Evolutionary conservation across 2,113 vertebrate species (phyloP).

Genomic region (Zapus hudsonius): DNA sequence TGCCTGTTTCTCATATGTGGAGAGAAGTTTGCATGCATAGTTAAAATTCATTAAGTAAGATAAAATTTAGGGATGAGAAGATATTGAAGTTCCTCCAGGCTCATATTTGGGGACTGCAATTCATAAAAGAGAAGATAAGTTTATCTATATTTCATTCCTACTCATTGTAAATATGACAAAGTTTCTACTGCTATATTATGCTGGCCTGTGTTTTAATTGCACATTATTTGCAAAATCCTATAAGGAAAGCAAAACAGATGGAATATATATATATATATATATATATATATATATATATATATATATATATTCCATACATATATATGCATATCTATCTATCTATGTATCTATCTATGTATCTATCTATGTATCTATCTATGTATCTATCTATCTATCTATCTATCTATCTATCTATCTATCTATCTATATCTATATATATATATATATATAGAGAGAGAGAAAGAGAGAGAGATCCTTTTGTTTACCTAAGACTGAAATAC

Average conservation of each 20-base stretch:
- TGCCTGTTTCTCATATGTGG: not conserved
- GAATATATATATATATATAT: not conserved
- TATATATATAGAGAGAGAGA: too few species aligned
- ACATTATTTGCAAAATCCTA: not conserved
- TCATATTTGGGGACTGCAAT: not conserved
- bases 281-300: too few species aligned
- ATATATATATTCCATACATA: not conserved
- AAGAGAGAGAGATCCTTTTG: not conserved
- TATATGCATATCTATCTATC: too few species aligned
- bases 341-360: not conserved
- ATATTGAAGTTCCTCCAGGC: not conserved
- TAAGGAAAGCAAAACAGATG: not conserved
- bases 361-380: too few species aligned
- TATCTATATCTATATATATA: not conserved
- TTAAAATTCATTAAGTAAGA: not conserved
- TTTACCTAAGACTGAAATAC: not conserved
- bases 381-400: not conserved
- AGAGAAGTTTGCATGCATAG: not conserved
- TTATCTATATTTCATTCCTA: not conserved
- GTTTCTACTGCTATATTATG: not conserved
- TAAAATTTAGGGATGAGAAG: not conserved
- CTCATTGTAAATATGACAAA: not conserved
- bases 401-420: not conserved
- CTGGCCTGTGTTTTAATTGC: not conserved
- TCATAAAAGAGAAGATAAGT: not conserved